These are phyloP conservation scores for Cyanoramphus novaezelandiae DNA, from an alignment of 2,113 vertebrate genomes.

Conservation along the genomic window DNA sequence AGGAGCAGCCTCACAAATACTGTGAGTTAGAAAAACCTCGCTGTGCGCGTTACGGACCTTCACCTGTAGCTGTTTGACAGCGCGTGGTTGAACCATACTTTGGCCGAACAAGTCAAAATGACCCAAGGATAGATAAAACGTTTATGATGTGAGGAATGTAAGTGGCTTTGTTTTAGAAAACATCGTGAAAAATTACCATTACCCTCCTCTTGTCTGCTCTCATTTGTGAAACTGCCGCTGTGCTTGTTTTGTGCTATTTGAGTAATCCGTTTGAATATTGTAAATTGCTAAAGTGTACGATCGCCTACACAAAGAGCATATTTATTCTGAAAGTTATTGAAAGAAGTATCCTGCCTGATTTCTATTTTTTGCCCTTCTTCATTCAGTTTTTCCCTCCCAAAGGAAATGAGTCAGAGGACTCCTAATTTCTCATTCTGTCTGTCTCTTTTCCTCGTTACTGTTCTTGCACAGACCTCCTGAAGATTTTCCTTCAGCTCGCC, in stretches of 20 bases:
- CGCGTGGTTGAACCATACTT: not conserved
- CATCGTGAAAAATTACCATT: not conserved
- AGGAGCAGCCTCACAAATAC: not conserved
- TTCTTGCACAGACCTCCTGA: not conserved
- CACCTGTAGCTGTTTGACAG: not conserved
- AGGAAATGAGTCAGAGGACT: slow-evolving; percentile 47
- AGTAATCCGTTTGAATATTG: not conserved
- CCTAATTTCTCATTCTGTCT: slow-evolving; percentile 13
- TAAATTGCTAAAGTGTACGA: not conserved
- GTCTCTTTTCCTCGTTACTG: not conserved
- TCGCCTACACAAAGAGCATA: not conserved
- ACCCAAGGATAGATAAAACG: not conserved
- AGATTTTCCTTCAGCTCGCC: not conserved
- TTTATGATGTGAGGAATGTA: not conserved
- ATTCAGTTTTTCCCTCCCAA: not conserved
- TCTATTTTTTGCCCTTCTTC: slow-evolving; percentile 21
- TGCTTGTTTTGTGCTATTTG: not conserved
- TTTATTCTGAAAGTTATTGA: slow-evolving; percentile 20
- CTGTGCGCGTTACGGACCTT: not conserved
- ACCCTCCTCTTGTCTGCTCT: not conserved
- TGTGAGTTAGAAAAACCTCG: not conserved
- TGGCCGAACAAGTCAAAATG: not conserved
- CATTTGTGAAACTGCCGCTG: not conserved
- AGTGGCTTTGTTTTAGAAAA: not conserved
- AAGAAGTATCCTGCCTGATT: not conserved